Conservation (phyloP, 2,888 invertebrate genomes). For the Dicranocentrus wangi region DNA sequence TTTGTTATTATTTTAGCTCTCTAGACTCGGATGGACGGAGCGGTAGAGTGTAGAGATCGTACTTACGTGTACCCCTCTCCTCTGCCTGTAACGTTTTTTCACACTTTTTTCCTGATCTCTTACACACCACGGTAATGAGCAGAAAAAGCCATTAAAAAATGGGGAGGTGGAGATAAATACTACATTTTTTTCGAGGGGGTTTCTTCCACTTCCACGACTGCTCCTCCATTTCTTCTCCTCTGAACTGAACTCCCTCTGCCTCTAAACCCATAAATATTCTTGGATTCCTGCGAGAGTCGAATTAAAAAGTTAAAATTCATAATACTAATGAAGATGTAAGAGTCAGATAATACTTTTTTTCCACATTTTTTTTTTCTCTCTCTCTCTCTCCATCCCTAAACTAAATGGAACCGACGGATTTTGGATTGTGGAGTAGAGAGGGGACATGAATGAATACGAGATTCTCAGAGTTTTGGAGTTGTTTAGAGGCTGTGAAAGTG, state of each 20-base stretch:
- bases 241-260: too few relatives aligned
- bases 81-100: not conserved
- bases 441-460: conserved; percentile 22
- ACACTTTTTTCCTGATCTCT: conserved; percentile 8
- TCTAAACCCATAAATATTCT: conserved; percentile 54
- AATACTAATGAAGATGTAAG: conserved; percentile 67
- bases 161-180: conserved; percentile 27
- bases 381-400: not conserved
- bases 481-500: conserved; percentile 7
- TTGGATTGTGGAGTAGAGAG: conserved; percentile 37
- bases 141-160: conserved; percentile 56
- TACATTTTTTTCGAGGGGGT: too few relatives aligned
- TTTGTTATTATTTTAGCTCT: too few relatives aligned
- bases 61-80: too few relatives aligned
- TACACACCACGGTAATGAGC: conserved; percentile 31
- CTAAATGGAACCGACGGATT: too few relatives aligned
- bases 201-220: too few relatives aligned
- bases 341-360: conserved; percentile 63
- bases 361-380: not conserved
- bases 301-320: conserved; percentile 69
- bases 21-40: too few relatives aligned
- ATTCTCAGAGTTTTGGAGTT: conserved; percentile 5
- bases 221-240: conserved; percentile 5
- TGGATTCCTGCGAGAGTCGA: conserved; percentile 53
- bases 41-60: too few relatives aligned